Base-by-base conservation (phyloP, 1,140 invertebrate genomes). In the Hyles vespertilio region DNA sequence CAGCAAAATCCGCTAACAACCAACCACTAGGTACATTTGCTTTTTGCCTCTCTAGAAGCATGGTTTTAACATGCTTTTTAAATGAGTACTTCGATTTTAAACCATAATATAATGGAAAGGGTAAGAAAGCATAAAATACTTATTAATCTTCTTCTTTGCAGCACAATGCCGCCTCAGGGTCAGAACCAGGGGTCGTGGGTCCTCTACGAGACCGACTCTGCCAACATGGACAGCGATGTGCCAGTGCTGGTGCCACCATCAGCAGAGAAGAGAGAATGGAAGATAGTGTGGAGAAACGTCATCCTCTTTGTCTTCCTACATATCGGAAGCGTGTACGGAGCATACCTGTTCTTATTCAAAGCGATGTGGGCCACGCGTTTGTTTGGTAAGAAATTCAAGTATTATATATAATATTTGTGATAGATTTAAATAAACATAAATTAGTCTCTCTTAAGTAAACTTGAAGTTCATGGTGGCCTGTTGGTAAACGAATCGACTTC, bases 251-350 rank as follows among this genome's bases (percentile, higher is more conserved):
- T 69, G 32, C 47, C 84, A 61, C 76, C 79, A 56, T 68, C 86
- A 58, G 69, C 71, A 12, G 66, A 87, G 63, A 76, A 91, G 63
- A 84, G 90, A 22, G 72, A 75, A 63, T 93, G 95, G 57, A 48
- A 80, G 46, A 81, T 87, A 1, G 95, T 97, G 0, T 97, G 96
- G 96, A 91, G 92, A 64, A 97, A 97, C 77, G 93, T 97, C 2
- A 75, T 92, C 0, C 75, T 95, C 0, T 95, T 97, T 76, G 51
- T 76, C 0, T 81, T 92, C 1, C 90, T 97, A 2, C 96, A 98
- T 79, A 22, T 93, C 1, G 92, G 90, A 33, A 92, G 93, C 8
- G 33, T 97, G 0, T 95, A 95, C 74, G 95, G 95, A 32, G 52
- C 93, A 0, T 96, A 93, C 59, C 89, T 96, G 2, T 84, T 91